These are phyloP conservation scores for Schrankia costaestrigalis DNA, from an alignment of 2,888 invertebrate species.

Conservation along the genomic window DNA sequence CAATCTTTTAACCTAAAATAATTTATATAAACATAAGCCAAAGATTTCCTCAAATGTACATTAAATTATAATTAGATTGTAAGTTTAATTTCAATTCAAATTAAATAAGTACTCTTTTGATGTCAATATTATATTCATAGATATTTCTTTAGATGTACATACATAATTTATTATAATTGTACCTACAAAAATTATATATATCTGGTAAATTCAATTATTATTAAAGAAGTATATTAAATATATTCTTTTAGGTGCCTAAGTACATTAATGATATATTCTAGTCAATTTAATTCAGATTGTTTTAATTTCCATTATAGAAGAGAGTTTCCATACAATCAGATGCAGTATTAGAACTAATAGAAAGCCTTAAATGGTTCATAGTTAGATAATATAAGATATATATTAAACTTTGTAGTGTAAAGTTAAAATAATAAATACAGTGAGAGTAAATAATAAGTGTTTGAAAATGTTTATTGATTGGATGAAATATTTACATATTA, in stretches of 20 bases:
- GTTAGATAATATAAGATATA: conserved; percentile 19
- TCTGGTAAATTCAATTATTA: conserved; percentile 25
- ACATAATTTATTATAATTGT: conserved; percentile 16
- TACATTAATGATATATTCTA: conserved; percentile 58
- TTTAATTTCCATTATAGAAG: conserved; percentile 27
- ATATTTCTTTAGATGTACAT: conserved; percentile 21
- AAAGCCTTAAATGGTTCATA: conserved; percentile 23
- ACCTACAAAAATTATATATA: conserved; percentile 17
- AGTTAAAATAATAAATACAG: conserved; percentile 37
- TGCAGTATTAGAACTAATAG: conserved; percentile 31
- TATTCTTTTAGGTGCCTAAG: conserved; percentile 47
- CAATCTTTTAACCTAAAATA: conserved; percentile 23
- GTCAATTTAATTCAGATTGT: conserved; percentile 59
- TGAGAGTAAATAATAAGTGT: conserved; percentile 42
- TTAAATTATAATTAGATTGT: conserved; percentile 25
- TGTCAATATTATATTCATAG: conserved; percentile 25
- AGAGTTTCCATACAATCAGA: conserved; percentile 6
- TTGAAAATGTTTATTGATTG: conserved; percentile 31
- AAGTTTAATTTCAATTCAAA: conserved; percentile 24
- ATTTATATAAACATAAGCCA: conserved; percentile 32
- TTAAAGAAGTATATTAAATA: conserved; percentile 16
- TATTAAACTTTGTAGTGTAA: conserved; percentile 21
- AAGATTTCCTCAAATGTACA: conserved; percentile 35
- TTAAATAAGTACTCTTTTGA: conserved; percentile 24
- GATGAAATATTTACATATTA: conserved; percentile 34